Conservation (phyloP, 2,113 vertebrate species). For the Todiramphus chloris region DNA sequence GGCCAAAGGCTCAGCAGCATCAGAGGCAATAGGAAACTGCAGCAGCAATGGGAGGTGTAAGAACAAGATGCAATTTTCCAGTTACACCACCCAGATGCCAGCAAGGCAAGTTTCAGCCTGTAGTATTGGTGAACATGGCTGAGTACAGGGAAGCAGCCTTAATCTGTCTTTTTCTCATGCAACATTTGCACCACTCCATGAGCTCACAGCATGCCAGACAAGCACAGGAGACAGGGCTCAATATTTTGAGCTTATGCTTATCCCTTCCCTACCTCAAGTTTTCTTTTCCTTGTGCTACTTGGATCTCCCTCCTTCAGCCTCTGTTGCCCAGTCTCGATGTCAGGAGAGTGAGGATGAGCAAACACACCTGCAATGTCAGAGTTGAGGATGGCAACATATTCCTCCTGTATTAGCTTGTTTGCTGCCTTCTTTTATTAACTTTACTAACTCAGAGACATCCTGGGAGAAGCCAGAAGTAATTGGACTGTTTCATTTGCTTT, state of each 20-base stretch:
- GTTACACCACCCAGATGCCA: not conserved
- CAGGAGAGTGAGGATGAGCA: not conserved
- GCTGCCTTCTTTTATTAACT: not conserved
- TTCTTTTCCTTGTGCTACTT: not conserved
- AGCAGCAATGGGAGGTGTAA: not conserved
- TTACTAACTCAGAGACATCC: not conserved
- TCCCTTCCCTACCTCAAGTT: not conserved
- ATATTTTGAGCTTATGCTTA: not conserved
- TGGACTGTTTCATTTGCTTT: not conserved
- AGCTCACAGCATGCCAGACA: not conserved
- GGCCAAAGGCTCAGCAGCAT: not conserved
- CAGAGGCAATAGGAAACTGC: not conserved
- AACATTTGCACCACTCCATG: not conserved
- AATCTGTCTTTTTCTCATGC: not conserved
- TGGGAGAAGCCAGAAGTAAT: not conserved
- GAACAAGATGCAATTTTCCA: not conserved
- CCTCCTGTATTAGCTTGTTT: not conserved
- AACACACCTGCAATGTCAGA: not conserved
- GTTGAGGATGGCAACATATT: not conserved
- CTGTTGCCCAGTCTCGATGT: not conserved
- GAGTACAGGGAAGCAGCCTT: not conserved
- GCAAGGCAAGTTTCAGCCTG: not conserved
- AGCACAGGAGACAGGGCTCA: not conserved
- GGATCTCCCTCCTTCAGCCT: not conserved
- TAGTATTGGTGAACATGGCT: not conserved